Evolutionary conservation across 2,113 vertebrate genomes (phyloP).

Genomic region (Bucco capensis): DNA sequence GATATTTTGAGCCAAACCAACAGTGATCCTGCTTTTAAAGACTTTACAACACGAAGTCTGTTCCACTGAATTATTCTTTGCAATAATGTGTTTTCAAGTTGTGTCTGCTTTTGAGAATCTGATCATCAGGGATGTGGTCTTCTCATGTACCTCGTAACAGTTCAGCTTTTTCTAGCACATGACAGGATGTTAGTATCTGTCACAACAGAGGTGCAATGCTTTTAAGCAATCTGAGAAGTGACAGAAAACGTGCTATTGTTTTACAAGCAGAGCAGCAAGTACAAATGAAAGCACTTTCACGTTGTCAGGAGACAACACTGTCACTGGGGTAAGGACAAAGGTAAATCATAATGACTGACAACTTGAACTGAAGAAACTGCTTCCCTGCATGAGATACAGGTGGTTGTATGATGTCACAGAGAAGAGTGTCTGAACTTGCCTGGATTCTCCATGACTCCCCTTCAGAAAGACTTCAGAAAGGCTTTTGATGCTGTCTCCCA

Average conservation of each 20-base stretch:
- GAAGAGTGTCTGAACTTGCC: not conserved
- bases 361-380: not conserved
- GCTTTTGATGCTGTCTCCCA: too few species aligned
- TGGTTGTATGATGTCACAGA: not conserved
- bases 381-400: not conserved
- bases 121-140: not conserved
- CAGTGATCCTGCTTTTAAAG: not conserved
- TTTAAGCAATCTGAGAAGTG: not conserved
- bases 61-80: not conserved
- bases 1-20: not conserved
- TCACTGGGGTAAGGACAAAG: not conserved
- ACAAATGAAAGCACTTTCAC: not conserved
- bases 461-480: too few species aligned
- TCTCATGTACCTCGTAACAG: not conserved
- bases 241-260: not conserved
- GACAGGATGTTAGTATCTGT: not conserved
- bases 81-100: not conserved
- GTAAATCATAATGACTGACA: not conserved
- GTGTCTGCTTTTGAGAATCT: not conserved
- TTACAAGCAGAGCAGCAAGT: not conserved
- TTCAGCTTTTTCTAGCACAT: not conserved
- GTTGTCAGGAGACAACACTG: not conserved
- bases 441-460: not conserved
- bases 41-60: not conserved
- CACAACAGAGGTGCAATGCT: not conserved